phyloP scores from a whole-genome alignment of 2,113 vertebrate species.

The Phalacrocorax brasilianus region DNA sequence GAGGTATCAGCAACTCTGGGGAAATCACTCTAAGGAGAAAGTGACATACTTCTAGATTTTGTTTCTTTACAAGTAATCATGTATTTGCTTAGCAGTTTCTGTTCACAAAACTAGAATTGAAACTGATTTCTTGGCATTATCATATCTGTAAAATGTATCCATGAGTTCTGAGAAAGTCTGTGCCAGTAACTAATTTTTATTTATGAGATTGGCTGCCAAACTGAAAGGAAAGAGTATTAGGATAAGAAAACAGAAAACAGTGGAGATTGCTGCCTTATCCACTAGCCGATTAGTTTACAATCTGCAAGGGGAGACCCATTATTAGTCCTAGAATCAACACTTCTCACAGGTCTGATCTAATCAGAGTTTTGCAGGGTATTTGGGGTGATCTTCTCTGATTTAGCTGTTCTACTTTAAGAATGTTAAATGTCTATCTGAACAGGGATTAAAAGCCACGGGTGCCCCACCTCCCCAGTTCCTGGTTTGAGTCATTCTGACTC shows the following conservation, averaged over 20 bases:
- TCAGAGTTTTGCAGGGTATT: neutral
- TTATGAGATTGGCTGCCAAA: neutral
- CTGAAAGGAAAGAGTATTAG: neutral
- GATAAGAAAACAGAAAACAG: neutral
- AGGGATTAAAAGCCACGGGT: neutral
- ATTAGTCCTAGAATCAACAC: neutral
- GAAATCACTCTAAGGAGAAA: neutral
- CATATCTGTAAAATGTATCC: neutral
- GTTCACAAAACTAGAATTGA: neutral
- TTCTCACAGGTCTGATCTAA: neutral
- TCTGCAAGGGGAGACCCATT: neutral
- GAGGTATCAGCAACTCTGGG: neutral
- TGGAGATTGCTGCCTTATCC: neutral
- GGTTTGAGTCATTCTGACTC: neutral
- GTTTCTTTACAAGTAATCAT: neutral
- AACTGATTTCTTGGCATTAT: neutral
- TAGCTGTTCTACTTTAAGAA: neutral
- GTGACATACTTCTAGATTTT: neutral
- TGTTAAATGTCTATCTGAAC: neutral
- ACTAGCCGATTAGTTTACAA: neutral
- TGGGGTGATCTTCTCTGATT: neutral
- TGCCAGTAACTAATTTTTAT: neutral
- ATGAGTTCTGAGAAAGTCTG: neutral
- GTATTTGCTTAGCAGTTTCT: neutral
- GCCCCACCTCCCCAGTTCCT: neutral